phyloP scores from a whole-genome alignment of 1,140 invertebrate species.

The Trichomalopsis sarcophagae region DNA sequence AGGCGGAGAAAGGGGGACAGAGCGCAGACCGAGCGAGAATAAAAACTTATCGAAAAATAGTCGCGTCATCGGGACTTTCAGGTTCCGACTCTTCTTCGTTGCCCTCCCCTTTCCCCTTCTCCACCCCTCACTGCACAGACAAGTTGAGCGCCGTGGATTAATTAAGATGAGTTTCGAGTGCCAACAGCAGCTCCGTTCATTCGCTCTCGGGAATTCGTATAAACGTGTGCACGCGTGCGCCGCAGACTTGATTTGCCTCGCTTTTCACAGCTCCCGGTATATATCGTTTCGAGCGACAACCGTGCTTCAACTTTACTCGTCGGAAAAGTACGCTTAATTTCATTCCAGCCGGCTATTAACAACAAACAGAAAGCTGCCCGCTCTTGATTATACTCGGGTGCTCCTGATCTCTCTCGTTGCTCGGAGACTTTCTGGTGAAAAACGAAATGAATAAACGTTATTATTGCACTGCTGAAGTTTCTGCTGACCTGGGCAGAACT shows the following conservation, averaged over 20 bases:
- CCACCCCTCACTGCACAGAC: not conserved
- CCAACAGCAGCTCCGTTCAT: not conserved
- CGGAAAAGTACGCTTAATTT: conserved; percentile 25
- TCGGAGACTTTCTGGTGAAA: not conserved
- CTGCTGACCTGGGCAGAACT: not conserved
- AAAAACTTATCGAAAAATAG: conserved; percentile 33
- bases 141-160: conserved; percentile 33
- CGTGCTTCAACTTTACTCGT: not conserved
- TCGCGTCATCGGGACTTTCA: not conserved
- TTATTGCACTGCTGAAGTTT: not conserved
- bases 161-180: conserved; percentile 43
- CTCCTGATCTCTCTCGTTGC: not conserved
- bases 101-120: too few species aligned
- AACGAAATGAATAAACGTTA: not conserved
- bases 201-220: not conserved
- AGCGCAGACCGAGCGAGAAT: not conserved
- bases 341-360: conserved; percentile 5
- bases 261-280: not conserved
- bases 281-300: not conserved
- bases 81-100: too few species aligned
- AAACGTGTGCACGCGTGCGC: not conserved
- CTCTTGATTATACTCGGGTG: conserved; percentile 5
- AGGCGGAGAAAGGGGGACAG: too few species aligned
- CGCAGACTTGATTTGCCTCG: conserved; percentile 7
- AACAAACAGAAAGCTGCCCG: not conserved